Conservation (phyloP, 1,140 invertebrate genomes). For the Ips typographus region DNA sequence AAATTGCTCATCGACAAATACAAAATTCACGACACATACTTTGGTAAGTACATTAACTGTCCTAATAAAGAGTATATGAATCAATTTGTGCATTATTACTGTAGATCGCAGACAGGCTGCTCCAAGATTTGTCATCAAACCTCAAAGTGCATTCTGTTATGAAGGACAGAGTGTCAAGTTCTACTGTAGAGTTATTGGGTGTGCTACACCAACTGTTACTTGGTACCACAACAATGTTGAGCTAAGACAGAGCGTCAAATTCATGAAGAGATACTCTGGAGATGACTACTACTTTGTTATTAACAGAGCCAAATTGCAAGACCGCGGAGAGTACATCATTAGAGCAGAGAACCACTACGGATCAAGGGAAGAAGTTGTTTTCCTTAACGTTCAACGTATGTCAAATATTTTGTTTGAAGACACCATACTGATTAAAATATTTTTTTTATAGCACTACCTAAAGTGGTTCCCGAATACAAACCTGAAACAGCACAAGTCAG, state of each 20-base stretch:
- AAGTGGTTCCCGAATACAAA: slow-evolving; percentile 75
- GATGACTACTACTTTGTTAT: slow-evolving; percentile 98
- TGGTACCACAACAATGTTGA: slow-evolving; percentile 95
- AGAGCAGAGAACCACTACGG: slow-evolving; percentile 98
- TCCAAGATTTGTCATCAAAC: slow-evolving; percentile 96
- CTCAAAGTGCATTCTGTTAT: slow-evolving; percentile 91
- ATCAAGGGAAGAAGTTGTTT: slow-evolving; percentile 92
- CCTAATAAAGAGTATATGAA: background rate
- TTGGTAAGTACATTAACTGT: slow-evolving; percentile 61
- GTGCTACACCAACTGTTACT: slow-evolving; percentile 89
- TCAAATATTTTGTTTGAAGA: slow-evolving; percentile 31
- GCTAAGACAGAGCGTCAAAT: slow-evolving; percentile 96
- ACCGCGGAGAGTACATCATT: slow-evolving; percentile 97
- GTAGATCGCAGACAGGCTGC: slow-evolving; percentile 94
- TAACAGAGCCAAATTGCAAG: slow-evolving; percentile 90
- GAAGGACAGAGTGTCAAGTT: slow-evolving; percentile 98
- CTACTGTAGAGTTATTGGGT: slow-evolving; percentile 94
- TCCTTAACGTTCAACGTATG: slow-evolving; percentile 95
- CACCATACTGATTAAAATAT: background rate
- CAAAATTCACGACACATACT: slow-evolving; percentile 92
- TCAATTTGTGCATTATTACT: slow-evolving; percentile 37
- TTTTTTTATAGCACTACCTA: slow-evolving; percentile 69
- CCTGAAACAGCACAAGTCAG: slow-evolving; percentile 71
- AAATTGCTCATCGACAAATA: slow-evolving; percentile 96
- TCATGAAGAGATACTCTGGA: slow-evolving; percentile 96